Conservation (phyloP, 2,888 invertebrate species). For the Agrilus biguttatus region DNA sequence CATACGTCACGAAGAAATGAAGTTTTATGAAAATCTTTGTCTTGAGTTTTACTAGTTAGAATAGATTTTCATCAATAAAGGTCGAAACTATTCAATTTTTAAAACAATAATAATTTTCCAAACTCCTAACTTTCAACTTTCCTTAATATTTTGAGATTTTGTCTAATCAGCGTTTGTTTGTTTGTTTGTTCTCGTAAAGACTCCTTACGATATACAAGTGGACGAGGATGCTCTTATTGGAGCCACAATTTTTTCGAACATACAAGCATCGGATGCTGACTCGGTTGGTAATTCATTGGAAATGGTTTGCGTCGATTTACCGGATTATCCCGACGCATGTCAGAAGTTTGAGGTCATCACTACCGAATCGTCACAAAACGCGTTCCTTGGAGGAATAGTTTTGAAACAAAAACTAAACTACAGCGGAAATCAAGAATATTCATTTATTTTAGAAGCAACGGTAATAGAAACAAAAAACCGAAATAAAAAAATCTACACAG, state of each 20-base stretch:
- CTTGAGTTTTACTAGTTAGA: too few relatives aligned
- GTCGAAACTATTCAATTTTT: too few relatives aligned
- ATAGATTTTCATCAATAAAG: too few relatives aligned
- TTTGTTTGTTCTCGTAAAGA: slow-evolving; percentile 29
- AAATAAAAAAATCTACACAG: neutral
- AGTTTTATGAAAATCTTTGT: too few relatives aligned
- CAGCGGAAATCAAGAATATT: slow-evolving; percentile 61
- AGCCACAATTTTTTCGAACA: slow-evolving; percentile 54
- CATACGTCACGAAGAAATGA: too few relatives aligned
- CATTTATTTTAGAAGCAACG: slow-evolving; percentile 59
- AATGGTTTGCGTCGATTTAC: slow-evolving; percentile 46
- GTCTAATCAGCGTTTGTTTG: too few relatives aligned
- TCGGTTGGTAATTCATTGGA: slow-evolving; percentile 68
- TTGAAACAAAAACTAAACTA: slow-evolving; percentile 60
- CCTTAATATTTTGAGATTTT: too few relatives aligned
- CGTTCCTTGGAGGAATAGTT: slow-evolving; percentile 58
- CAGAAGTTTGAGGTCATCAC: slow-evolving; percentile 52
- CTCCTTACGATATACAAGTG: slow-evolving; percentile 66
- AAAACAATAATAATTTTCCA: too few relatives aligned
- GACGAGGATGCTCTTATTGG: slow-evolving; percentile 62
- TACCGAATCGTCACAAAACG: slow-evolving; percentile 47
- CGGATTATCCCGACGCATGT: slow-evolving; percentile 56
- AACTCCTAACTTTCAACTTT: too few relatives aligned
- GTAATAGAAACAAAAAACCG: slow-evolving; percentile 32
- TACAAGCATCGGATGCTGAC: slow-evolving; percentile 66